Percentiles rank a stretch among this genome's conserved stretches.
These are phyloP conservation scores for Sipha maydis DNA, from an alignment of 2,888 invertebrate genomes.

Conservation along the genomic window DNA sequence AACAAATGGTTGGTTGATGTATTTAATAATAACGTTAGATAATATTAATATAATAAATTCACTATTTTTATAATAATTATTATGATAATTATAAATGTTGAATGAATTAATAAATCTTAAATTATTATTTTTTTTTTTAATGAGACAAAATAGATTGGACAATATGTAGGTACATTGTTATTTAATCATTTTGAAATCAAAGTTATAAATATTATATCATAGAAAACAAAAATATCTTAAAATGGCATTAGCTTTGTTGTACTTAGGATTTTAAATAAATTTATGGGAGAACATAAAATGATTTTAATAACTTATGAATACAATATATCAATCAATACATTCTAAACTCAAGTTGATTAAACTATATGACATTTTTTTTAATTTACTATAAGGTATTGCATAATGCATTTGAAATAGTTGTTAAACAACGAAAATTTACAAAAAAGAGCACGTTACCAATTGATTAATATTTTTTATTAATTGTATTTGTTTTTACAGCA, in stretches of 20 bases:
- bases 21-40: not conserved
- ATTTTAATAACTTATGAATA: not conserved
- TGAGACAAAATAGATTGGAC: no score
- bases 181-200: no score
- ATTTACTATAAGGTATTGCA: not conserved
- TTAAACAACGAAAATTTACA: not conserved
- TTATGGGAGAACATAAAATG: not conserved
- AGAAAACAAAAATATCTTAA: no score
- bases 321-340: not conserved
- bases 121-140: no score
- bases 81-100: no score
- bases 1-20: not conserved
- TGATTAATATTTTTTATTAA: constrained; percentile 35
- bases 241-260: no score
- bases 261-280: not conserved
- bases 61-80: no score
- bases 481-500: constrained; percentile 16
- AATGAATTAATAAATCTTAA: no score
- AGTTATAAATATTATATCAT: no score
- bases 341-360: not conserved
- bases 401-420: not conserved
- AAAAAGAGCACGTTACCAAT: constrained; percentile 6
- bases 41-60: no score
- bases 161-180: no score
- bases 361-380: not conserved